A percentile compares a stretch with the other conserved stretches of the same genome.
phyloP scores from a whole-genome alignment of 2,888 invertebrate species.

The Platerodrilus igneus region DNA sequence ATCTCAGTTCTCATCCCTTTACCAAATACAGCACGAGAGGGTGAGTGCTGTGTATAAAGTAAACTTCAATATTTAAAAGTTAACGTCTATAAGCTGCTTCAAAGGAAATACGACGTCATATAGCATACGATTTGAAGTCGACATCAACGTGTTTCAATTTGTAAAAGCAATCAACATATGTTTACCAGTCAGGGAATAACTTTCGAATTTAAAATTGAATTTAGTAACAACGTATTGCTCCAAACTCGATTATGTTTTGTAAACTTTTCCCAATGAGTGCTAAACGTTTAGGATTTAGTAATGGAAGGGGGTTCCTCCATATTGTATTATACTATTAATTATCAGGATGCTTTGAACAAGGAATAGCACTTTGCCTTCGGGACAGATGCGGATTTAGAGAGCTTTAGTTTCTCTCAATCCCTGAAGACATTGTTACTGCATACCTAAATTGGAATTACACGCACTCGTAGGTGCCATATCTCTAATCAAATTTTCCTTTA shows the following conservation, averaged over 20 bases:
- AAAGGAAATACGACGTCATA: constrained; percentile 19
- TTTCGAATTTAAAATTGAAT: constrained; percentile 34
- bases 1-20: constrained; percentile 25
- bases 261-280: constrained; percentile 32
- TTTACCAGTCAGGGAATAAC: constrained; percentile 26
- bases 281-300: constrained; percentile 36
- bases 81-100: constrained; percentile 21
- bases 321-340: constrained; percentile 41
- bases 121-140: too few species aligned
- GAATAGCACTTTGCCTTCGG: constrained; percentile 38
- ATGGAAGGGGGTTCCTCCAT: constrained; percentile 32
- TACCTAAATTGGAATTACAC: constrained; percentile 21
- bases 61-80: constrained; percentile 25
- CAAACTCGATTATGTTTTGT: constrained; percentile 36
- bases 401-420: constrained; percentile 22
- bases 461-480: constrained; percentile 12
- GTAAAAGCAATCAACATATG: constrained; percentile 30
- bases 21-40: constrained; percentile 13
- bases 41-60: constrained; percentile 23
- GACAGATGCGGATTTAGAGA: constrained; percentile 25
- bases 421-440: constrained; percentile 19
- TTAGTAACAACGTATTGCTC: constrained; percentile 35
- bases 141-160: constrained; percentile 27
- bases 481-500: too few species aligned
- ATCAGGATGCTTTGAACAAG: constrained; percentile 39